These are phyloP conservation scores for Paragorgia papillata DNA, from an alignment of 92 coral and sea anemone genomes.

Conservation along the genomic window DNA sequence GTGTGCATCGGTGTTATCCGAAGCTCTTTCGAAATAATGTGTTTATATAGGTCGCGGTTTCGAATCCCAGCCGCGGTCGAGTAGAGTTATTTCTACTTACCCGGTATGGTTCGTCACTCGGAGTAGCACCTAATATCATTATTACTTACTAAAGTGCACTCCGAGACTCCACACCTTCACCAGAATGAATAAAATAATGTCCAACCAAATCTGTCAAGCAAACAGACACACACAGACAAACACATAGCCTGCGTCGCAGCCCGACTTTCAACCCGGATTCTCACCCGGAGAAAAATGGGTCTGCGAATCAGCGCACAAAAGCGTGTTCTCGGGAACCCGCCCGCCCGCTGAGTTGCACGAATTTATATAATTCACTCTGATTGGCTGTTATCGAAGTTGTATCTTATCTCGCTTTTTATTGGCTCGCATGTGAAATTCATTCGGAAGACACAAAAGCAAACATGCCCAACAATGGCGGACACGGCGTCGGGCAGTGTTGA, in stretches of 20 bases:
- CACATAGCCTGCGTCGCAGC: slow-evolving; percentile 15
- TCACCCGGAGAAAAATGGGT: slow-evolving; percentile 17
- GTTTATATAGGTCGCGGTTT: too few species aligned
- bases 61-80: too few species aligned
- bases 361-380: slow-evolving; percentile 1
- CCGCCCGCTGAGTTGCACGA: background rate
- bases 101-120: too few species aligned
- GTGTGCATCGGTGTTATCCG: too few species aligned
- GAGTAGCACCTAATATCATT: too few species aligned
- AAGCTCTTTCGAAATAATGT: too few species aligned
- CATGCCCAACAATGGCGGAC: background rate
- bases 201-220: too few species aligned
- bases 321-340: slow-evolving; percentile 13
- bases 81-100: too few species aligned
- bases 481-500: background rate
- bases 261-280: slow-evolving; percentile 7
- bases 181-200: too few species aligned
- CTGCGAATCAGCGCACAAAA: slow-evolving; percentile 21
- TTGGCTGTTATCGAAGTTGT: background rate
- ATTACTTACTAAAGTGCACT: too few species aligned
- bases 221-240: too few species aligned
- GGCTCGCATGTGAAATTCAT: background rate
- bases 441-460: background rate
- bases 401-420: slow-evolving; percentile 2
- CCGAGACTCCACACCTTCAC: too few species aligned